Percentiles rank a stretch among this genome's conserved stretches.
Evolutionary conservation across 2,113 vertebrate genomes (phyloP).

Genomic region (Elephantulus edwardii): DNA sequence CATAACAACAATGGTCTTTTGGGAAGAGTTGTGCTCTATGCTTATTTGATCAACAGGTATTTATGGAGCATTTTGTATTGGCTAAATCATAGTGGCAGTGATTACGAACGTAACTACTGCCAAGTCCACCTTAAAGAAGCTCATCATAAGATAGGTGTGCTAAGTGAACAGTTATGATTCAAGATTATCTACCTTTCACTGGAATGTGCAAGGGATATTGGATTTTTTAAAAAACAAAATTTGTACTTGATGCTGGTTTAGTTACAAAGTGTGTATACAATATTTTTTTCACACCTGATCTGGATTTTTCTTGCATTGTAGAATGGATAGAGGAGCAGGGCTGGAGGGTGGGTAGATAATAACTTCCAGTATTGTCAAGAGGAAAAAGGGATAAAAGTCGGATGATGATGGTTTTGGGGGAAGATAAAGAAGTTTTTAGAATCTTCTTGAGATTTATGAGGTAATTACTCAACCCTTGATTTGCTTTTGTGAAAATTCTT

Average conservation of each 20-base stretch:
- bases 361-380: neutral
- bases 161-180: neutral
- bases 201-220: neutral
- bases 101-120: neutral
- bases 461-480: neutral
- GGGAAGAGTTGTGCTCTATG: neutral
- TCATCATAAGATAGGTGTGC: neutral
- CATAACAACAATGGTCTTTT: neutral
- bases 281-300: too few relatives aligned
- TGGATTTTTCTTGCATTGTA: too few relatives aligned
- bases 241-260: too few relatives aligned
- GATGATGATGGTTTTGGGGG: neutral
- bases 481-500: neutral
- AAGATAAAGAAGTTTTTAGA: neutral
- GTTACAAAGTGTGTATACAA: too few relatives aligned
- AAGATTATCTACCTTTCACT: neutral
- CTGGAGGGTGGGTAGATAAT: neutral
- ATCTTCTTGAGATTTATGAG: neutral
- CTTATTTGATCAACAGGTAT: neutral
- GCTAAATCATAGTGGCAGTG: neutral
- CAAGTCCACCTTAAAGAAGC: neutral
- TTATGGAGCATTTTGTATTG: neutral
- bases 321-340: neutral
- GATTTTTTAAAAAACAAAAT: too few relatives aligned
- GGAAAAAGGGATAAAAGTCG: neutral